phyloP scores from a whole-genome alignment of 2,888 invertebrate species.

The Callosobruchus maculatus region DNA sequence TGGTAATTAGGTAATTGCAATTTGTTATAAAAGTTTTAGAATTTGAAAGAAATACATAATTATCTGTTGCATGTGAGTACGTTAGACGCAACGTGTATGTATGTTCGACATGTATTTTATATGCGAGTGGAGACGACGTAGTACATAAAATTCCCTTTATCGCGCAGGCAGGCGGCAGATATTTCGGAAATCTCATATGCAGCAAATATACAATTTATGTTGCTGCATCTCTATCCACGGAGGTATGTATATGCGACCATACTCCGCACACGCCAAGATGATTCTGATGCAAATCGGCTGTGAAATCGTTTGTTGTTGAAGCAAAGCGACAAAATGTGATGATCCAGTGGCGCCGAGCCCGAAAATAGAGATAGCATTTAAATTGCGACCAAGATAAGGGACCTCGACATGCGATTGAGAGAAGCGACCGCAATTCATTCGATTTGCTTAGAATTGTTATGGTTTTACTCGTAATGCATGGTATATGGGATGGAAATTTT shows the following conservation, averaged over 20 bases:
- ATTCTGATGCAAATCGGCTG: neutral
- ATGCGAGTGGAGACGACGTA: neutral
- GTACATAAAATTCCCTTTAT: neutral
- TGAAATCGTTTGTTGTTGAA: neutral
- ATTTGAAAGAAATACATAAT: no score
- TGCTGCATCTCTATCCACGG: neutral
- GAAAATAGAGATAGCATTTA: neutral
- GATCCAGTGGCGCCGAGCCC: neutral
- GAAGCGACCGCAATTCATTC: no score
- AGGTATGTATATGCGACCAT: neutral
- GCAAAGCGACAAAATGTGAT: neutral
- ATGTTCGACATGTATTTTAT: neutral
- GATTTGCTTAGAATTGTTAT: no score
- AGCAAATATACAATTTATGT: neutral
- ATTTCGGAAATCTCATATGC: neutral
- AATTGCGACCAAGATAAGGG: no score
- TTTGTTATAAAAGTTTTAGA: no score
- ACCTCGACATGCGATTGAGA: no score
- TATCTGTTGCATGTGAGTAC: neutral
- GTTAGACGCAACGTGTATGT: neutral
- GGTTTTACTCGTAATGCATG: no score
- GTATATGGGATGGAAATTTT: no score
- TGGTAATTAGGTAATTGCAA: no score
- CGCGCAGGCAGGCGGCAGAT: neutral
- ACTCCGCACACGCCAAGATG: neutral